A percentile compares a stretch with the other conserved stretches of the same genome.
phyloP scores from a whole-genome alignment of 2,888 invertebrate genomes.

The Neoascia interrupta region DNA sequence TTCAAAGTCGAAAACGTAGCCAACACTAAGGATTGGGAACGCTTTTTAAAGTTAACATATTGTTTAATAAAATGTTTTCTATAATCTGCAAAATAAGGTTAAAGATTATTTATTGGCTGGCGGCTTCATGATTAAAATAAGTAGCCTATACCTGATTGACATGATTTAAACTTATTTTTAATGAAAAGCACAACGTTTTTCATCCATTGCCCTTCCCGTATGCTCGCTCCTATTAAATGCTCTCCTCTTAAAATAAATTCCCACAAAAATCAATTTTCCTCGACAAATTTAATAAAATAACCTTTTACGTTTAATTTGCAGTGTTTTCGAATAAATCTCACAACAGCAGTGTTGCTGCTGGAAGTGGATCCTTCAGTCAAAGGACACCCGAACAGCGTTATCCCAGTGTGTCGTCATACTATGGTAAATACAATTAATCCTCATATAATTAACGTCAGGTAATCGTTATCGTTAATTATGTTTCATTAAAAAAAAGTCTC shows the following conservation, averaged over 20 bases:
- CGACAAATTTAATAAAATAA: conserved; percentile 59
- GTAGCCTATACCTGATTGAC: too few species aligned
- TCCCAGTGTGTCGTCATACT: conserved; percentile 68
- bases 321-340: conserved; percentile 70
- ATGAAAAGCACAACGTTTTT: too few species aligned
- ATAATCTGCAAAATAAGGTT: too few species aligned
- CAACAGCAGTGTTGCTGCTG: conserved; percentile 41
- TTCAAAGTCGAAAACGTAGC: too few species aligned
- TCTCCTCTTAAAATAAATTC: conserved; percentile 41
- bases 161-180: too few species aligned
- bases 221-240: conserved; percentile 37
- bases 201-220: background rate
- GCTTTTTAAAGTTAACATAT: too few species aligned
- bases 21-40: too few species aligned
- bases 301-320: conserved; percentile 59
- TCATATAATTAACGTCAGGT: conserved; percentile 58
- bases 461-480: conserved; percentile 57
- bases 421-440: conserved; percentile 69
- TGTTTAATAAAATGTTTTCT: too few species aligned
- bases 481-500: conserved; percentile 42
- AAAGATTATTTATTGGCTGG: too few species aligned
- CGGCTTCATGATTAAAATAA: too few species aligned
- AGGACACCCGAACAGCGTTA: conserved; percentile 61
- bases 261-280: conserved; percentile 46
- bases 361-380: conserved; percentile 37